Percentiles rank a stretch among this genome's conserved stretches.
Evolutionary conservation across 2,888 invertebrate genomes (phyloP).

Genomic region (Thereva unica): DNA sequence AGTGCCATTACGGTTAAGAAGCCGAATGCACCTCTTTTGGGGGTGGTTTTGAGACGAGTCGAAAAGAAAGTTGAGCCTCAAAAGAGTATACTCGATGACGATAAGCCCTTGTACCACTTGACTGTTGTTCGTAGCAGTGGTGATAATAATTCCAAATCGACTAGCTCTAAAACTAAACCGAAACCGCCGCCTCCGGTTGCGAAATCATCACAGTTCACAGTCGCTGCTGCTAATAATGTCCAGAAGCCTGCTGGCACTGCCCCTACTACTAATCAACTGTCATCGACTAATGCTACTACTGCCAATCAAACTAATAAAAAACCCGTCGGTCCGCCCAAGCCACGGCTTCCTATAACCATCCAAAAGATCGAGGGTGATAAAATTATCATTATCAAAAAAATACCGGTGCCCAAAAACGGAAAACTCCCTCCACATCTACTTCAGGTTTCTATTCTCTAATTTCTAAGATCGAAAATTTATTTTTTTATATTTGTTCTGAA

Average conservation of each 20-base stretch:
- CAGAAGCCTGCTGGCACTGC: conserved; percentile 7
- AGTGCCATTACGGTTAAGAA: conserved; percentile 53
- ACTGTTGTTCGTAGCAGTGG: conserved; percentile 53
- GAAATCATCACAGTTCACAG: conserved; percentile 12
- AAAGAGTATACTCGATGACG: conserved; percentile 57
- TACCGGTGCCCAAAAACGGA: conserved; percentile 57
- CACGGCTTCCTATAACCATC: conserved; percentile 56
- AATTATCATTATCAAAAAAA: conserved; percentile 58
- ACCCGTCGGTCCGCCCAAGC: conserved; percentile 45
- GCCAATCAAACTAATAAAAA: conserved; percentile 26
- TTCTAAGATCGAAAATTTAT: conserved; percentile 10
- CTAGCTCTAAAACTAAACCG: conserved; percentile 49
- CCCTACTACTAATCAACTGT: conserved; percentile 3
- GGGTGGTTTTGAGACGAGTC: conserved; percentile 56
- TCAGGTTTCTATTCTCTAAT: conserved; percentile 53
- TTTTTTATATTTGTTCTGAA: conserved; percentile 4
- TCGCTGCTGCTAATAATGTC: conserved; percentile 11
- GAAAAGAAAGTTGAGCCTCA: conserved; percentile 54
- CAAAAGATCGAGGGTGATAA: conserved; percentile 59
- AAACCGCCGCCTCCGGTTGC: conserved; percentile 40
- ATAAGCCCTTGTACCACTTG: conserved; percentile 55
- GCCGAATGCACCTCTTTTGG: conserved; percentile 53
- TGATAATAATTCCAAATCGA: conserved; percentile 43
- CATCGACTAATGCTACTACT: conserved; percentile 2
- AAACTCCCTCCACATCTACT: conserved; percentile 56